Evolutionary conservation across 2,888 invertebrate species (phyloP), one percentile per base, ranked within the genome.

Genomic region (Lithophane socia): DNA sequence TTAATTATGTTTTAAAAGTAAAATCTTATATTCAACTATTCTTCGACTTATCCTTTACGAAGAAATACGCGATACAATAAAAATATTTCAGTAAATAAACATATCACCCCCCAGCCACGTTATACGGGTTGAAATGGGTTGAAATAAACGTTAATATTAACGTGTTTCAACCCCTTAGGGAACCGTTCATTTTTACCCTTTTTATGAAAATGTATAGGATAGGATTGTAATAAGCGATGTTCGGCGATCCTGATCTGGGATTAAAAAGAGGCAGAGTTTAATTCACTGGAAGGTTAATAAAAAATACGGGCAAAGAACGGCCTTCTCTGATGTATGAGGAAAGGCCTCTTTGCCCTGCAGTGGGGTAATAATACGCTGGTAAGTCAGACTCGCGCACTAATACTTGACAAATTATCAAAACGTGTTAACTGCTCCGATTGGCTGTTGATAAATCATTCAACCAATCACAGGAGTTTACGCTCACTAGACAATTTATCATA

Each of bases 81-180:
- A 86, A 77, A 77, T 49, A 64, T 47, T 69, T 66, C 16, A n/a
- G 61, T 68, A 69, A 80, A 86, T 80, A 83, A 82, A 78, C 75
- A 86, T 82, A 82, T 88, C 74, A 72, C 79, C 71, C 84, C 76
- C 75, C 44, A 75, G 84, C 56, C 68, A 65, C 79, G 49, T 79
- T 69, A 64, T 44, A 56, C 64, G 65, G 74, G 76, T 82, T 76
- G 77, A 67, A 74, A 52, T 42, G 79, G 52, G 65, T 64, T 58
- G 70, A 74, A 77, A 75, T 75, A 56, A 56, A 69, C 66, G 73
- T 74, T 77, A 77, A 86, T 80, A 86, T 76, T 80, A 82, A 88
- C 71, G 69, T 68, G 54, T 81, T 80, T 58, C 65, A 79, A 78
- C 54, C 76, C 86, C 49, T 58, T 24, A 16, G 77, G 61, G 80